Base-by-base conservation (phyloP, 2,888 invertebrate genomes). In the Aricia artaxerxes region DNA sequence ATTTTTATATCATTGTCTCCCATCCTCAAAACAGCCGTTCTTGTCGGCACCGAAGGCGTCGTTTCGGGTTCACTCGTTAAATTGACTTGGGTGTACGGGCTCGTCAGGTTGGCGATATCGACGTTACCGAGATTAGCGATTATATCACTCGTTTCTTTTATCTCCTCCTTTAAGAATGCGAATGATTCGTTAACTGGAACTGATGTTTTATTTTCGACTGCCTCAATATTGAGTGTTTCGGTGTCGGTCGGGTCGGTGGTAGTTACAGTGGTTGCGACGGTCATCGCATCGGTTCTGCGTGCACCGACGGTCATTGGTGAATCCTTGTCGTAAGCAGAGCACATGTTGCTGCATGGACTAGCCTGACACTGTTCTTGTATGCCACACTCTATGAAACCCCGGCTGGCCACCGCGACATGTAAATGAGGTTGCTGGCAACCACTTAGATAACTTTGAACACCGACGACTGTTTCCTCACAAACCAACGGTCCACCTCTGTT, bases 401-500 rank as follows among this genome's bases (percentile, higher is more conserved):
- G 86, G 92, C 93, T 93, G 0, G 87, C 83, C 6, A 93, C 80
- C 1, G 88, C 82, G 81, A 93, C 93, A 82, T 92, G 94, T 0
- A 93, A 84, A 82, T 92, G 88, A 7, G 94, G 94, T 78, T 85
- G 87, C 69, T 88, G 87, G 82, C 94, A 94, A 79, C 88, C 89
- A 49, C 88, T 87, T 49, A 92, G 85, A 82, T 94, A 94, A 0
- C 91, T 93, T 84, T 94, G 94, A 9, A 92, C 81, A 24, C 90
- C 94, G 40, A 87, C 82, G 6, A 93, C 86, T 78, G 90, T 86
- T 40, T 84, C 84, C 38, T 90, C 90, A 82, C 94, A 94, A 61
- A 94, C 83, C 0, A 94, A 86, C 11, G 94, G 93, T 7, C 93
- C 93, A 44, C 94, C 94, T 57, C 89, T 87, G 83, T 92, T 93